These are phyloP conservation scores for Pao palembangensis DNA, from an alignment of 2,113 vertebrate genomes.

Conservation along the genomic window DNA sequence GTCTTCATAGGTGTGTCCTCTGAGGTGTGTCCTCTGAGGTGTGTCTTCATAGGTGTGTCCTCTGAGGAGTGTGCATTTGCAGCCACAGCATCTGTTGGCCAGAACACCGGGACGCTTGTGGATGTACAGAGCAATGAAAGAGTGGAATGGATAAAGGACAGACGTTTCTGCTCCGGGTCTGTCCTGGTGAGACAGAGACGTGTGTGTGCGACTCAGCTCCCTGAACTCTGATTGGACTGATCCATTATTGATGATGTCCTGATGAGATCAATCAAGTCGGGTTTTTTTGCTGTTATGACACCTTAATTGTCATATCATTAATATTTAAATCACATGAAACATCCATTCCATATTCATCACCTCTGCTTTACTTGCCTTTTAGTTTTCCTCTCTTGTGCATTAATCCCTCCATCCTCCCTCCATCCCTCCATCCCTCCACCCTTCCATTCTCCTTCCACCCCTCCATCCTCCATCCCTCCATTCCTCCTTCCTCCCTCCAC, in stretches of 20 bases:
- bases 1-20: too few relatives aligned
- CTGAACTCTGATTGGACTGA: slow-evolving; percentile 68
- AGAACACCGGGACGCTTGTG: too few relatives aligned
- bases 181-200: too few relatives aligned
- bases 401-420: slow-evolving; percentile 15
- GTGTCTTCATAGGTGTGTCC: too few relatives aligned
- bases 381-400: slow-evolving; percentile 12
- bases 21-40: too few relatives aligned
- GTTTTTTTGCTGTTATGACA: slow-evolving; percentile 66
- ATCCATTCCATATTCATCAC: slow-evolving; percentile 72
- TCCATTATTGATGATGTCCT: slow-evolving; percentile 79
- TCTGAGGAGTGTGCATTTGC: too few relatives aligned
- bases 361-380: slow-evolving; percentile 57
- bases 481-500: too few relatives aligned
- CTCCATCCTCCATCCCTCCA: slow-evolving; percentile 10
- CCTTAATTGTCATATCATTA: slow-evolving; percentile 72
- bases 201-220: slow-evolving; percentile 17
- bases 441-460: slow-evolving; percentile 11
- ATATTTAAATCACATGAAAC: slow-evolving; percentile 70
- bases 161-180: too few relatives aligned
- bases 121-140: too few relatives aligned
- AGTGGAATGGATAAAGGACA: too few relatives aligned
- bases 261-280: slow-evolving; percentile 77
- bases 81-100: too few relatives aligned
- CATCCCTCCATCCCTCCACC: slow-evolving; percentile 35